Evolutionary conservation across 2,888 invertebrate species (phyloP), one percentile per base, ranked within the genome.

Genomic region (Apamea crenata): DNA sequence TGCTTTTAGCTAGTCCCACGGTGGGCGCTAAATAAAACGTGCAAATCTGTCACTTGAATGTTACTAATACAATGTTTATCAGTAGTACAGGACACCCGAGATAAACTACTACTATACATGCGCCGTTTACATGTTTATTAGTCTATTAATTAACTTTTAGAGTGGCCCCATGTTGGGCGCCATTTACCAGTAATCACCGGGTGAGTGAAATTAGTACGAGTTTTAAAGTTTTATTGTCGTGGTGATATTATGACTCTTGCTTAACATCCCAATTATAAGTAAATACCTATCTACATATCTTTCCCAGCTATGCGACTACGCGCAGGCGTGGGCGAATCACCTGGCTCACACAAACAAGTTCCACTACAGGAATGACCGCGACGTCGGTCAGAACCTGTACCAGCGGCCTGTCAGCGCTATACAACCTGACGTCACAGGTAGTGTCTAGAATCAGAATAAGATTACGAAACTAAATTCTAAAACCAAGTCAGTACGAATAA

Each of bases 281-380:
- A 32, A 18, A 59, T 59, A 36, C 6, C 36, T 25, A n/a, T 4
- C 25, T 36, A 36, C 4, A n/a, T 59, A 18, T 36, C 12, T 36
- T 47, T 69, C 12, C 18, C 95, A 98, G 98, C 94, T 98, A 66
- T 98, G 98, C 92, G 97, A 98, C 92, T 97, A 98, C 93, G 98
- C 98, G 73, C 99, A 99, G 95, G 98, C 98, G 65, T 99, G 99
- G 99, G 99, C 99, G 10, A 99, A 99, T 94, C 98, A 98, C 91
- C 95, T 99, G 90, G 99, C 98, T 21, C 98, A 98, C 93, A 98
- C 98, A 7, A 98, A 98, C 93, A 97, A 97, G 90, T 98, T 99
- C 95, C 97, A 98, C 94, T 98, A 98, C 94, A 97, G 98, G 87
- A 98, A 98, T 93, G 98, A 98, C 93, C 97, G 97, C 73, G 98